Evolutionary conservation across 64 coral and sea anemone genomes (phyloP), one percentile per base, ranked within the genome.

Genomic region (Anthopleura sola): DNA sequence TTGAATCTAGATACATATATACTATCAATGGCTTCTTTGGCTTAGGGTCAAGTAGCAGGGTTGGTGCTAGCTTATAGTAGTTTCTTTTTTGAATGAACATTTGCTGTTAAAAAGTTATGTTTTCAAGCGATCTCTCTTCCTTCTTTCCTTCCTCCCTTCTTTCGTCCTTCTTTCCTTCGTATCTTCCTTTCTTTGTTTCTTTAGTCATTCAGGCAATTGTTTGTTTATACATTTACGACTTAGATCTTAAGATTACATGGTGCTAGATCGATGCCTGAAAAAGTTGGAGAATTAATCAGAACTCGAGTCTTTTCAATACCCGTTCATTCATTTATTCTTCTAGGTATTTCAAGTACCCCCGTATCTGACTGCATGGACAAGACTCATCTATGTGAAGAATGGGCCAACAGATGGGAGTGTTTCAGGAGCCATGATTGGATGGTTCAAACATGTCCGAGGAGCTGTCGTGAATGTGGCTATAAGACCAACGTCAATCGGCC

Each of bases 391-490:
- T 87, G 85, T 46, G 36, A 37, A 33, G 48, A 87, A 44, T 77
- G 64, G 85, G 85, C 85, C 49, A 74, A 87, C 14, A 51, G 37
- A 44, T 77, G 85, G 69, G 66, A 87, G 36, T 87, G 85, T 37
- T 55, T 87, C 24, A 87, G 74, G 26, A 87, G 68, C 50, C 38
- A 31, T 34, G n/a, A 87, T 47, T 87, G 74, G 66, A 87, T 87
- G 85, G 49, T 26, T 29, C 31, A 37, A 55, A 33, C 24, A 23
- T 87, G 85, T 77, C 85, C 66, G 2, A 87, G 77, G 31, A 87
- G 85, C 51, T 87, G 85, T 55, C 64, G 85, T 18, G 23, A 49
- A 44, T 87, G 85, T 76, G 85, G 85, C 28, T 55, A 51, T 33
- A 56, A 87, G 24, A 87, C 40, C 12, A 64, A 26, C 21, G 24